A percentile compares a stretch with the other conserved stretches of the same genome.
These are phyloP conservation scores for Drosophila emarginata DNA, from an alignment of 2,888 invertebrate species.

Conservation along the genomic window DNA sequence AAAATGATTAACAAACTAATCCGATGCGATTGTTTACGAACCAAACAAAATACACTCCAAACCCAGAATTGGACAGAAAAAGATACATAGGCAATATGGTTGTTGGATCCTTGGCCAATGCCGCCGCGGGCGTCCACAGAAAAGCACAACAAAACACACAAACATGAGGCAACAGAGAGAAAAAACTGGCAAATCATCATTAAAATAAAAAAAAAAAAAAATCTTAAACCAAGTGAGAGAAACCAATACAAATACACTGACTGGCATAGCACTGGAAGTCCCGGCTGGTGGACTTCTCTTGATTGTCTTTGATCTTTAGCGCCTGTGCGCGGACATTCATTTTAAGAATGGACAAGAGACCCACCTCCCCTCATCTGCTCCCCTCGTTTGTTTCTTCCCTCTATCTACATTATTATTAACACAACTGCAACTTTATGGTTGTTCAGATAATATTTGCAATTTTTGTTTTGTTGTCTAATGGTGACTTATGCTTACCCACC, in stretches of 20 bases:
- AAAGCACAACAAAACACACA: not conserved
- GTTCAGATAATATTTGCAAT: constrained; percentile 50
- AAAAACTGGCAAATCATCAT: constrained; percentile 71
- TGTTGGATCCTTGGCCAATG: constrained; percentile 29
- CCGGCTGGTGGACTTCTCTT: constrained; percentile 5
- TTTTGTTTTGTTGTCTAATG: constrained; percentile 44
- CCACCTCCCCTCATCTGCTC: constrained; percentile 9
- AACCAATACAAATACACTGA: constrained; percentile 15
- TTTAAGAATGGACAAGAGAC: constrained; percentile 34
- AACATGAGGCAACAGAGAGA: not conserved
- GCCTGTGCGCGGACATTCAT: constrained; percentile 23
- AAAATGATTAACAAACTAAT: constrained; percentile 75
- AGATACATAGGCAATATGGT: constrained; percentile 46
- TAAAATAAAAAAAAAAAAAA: constrained; percentile 40
- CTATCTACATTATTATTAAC: constrained; percentile 24
- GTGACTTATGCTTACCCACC: constrained; percentile 58
- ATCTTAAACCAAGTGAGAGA: constrained; percentile 36
- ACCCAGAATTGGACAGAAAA: constrained; percentile 26
- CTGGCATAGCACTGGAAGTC: not conserved
- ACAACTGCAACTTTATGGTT: constrained; percentile 43
- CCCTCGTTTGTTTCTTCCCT: too few relatives aligned
- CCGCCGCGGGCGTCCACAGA: constrained; percentile 30
- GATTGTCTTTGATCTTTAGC: constrained; percentile 36
- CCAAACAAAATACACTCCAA: constrained; percentile 37
- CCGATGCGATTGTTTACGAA: constrained; percentile 69